A percentile compares a stretch with the other conserved stretches of the same genome.
Evolutionary conservation across 1,140 invertebrate species (phyloP).

Genomic region (Scylla paramamosain): DNA sequence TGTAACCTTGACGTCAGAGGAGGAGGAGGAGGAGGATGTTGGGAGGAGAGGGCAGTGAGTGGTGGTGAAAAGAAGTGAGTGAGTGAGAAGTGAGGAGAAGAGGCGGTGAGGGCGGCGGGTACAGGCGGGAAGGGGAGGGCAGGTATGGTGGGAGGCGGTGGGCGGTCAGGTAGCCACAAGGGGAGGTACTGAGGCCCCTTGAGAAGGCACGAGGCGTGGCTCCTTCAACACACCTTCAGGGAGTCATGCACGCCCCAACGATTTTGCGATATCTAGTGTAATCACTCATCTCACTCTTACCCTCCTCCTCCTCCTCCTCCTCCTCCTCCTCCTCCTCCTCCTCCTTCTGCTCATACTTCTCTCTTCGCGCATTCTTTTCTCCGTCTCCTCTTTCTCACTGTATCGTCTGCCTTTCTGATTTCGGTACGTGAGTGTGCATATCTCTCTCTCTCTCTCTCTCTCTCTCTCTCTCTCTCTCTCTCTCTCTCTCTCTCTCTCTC

Average conservation of each 20-base stretch:
- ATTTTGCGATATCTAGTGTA: constrained; percentile 23
- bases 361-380: not conserved
- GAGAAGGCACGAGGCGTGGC: not conserved
- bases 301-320: not conserved
- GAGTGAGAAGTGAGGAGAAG: not conserved
- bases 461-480: not conserved
- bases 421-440: too few relatives aligned
- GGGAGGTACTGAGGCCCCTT: not conserved
- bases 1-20: not conserved
- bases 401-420: too few relatives aligned
- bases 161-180: not conserved
- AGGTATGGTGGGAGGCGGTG: not conserved
- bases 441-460: not conserved
- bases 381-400: not conserved
- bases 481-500: not conserved
- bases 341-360: not conserved
- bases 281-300: not conserved
- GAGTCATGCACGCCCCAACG: not conserved
- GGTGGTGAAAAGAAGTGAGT: constrained; percentile 9
- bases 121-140: not conserved
- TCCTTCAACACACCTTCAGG: constrained; percentile 20
- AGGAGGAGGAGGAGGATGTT: not conserved
- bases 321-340: constrained; percentile 9
- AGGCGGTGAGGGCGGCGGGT: not conserved
- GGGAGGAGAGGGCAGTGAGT: not conserved